Evolutionary conservation across 1,140 invertebrate species (phyloP).

Genomic region (Heliothis virescens): DNA sequence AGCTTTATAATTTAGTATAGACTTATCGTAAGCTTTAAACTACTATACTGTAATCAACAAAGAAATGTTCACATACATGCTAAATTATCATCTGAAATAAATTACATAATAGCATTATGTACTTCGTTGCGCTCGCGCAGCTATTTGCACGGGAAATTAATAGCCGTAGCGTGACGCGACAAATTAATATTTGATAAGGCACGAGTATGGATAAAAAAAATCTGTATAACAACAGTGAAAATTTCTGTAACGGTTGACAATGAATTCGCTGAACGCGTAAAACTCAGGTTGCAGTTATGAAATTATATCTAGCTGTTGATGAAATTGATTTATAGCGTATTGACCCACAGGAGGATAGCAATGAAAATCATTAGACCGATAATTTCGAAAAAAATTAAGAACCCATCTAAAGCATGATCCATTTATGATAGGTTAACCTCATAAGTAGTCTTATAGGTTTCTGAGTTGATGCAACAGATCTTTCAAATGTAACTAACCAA

Average conservation of each 20-base stretch:
- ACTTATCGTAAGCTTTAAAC: too few species aligned
- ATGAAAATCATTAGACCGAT: too few species aligned
- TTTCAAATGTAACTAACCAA: background rate
- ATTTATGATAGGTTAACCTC: too few species aligned
- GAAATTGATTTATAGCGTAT: too few species aligned
- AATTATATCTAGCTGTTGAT: too few species aligned
- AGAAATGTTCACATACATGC: background rate
- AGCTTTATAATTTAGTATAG: too few species aligned
- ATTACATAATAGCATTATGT: conserved; percentile 23
- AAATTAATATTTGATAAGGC: conserved; percentile 48
- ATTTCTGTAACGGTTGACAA: conserved; percentile 2
- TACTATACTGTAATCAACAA: too few species aligned
- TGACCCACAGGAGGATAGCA: too few species aligned
- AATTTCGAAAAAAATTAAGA: too few species aligned
- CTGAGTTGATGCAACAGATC: background rate
- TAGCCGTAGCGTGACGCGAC: conserved; percentile 30
- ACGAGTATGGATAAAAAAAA: conserved; percentile 22
- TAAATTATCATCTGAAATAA: conserved; percentile 9
- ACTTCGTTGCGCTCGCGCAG: background rate
- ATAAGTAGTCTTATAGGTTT: too few species aligned
- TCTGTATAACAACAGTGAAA: conserved; percentile 29
- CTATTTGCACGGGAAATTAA: conserved; percentile 35
- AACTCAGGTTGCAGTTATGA: background rate
- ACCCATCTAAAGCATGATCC: too few species aligned
- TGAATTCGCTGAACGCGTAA: background rate